A percentile compares a stretch with the other conserved stretches of the same genome.
Conservation (phyloP, 2,113 vertebrate genomes). For the Poicephalus meyeri region DNA sequence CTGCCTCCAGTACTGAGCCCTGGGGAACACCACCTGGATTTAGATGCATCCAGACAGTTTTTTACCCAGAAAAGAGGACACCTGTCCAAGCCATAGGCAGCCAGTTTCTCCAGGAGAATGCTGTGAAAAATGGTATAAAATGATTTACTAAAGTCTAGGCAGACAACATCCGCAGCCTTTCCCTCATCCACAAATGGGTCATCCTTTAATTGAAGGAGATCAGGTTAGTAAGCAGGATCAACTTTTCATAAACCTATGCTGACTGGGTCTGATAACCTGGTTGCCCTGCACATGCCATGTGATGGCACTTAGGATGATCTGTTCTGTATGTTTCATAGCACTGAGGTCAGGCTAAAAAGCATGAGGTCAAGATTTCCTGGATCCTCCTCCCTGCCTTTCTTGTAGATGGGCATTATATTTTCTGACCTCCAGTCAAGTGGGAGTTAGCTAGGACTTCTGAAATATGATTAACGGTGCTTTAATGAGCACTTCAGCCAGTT, state of each 20-base stretch:
- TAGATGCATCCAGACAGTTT: not conserved
- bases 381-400: not conserved
- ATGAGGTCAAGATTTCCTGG: not conserved
- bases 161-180: too few species aligned
- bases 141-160: not conserved
- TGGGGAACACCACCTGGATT: not conserved
- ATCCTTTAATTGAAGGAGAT: not conserved
- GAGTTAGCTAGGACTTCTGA: not conserved
- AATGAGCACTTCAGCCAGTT: not conserved
- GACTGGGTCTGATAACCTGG: not conserved
- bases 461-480: not conserved
- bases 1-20: not conserved
- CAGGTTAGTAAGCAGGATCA: not conserved
- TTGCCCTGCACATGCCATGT: not conserved
- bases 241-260: not conserved
- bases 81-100: not conserved
- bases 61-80: rapidly evolving
- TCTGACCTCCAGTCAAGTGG: not conserved
- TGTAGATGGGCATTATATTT: not conserved
- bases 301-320: not conserved
- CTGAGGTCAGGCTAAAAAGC: not conserved
- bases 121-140: not conserved
- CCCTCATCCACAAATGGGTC: not conserved
- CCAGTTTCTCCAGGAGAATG: not conserved
- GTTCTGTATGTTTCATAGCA: not conserved